A percentile compares a stretch with the other conserved stretches of the same genome.
These are phyloP conservation scores for Apamea crenata DNA, from an alignment of 2,888 invertebrate genomes.

Conservation along the genomic window DNA sequence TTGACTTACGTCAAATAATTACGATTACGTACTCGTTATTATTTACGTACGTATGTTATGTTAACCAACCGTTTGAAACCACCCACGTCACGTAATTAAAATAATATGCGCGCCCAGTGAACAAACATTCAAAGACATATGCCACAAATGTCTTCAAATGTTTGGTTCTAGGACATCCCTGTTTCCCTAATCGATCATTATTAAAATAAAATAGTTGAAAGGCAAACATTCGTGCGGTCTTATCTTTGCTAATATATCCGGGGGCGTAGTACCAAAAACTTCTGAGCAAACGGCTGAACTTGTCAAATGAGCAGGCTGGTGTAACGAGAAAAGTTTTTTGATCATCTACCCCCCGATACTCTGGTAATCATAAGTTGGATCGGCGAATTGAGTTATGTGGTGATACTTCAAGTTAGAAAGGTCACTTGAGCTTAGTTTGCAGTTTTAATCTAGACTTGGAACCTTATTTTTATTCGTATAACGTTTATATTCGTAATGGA, in stretches of 20 bases:
- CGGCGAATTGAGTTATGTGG: constrained; percentile 73
- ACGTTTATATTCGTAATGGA: neutral
- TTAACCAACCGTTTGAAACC: no score
- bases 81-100: neutral
- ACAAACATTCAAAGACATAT: neutral
- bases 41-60: no score
- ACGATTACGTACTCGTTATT: no score
- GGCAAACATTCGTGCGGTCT: constrained; percentile 42
- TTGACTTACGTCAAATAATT: no score
- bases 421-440: constrained; percentile 49
- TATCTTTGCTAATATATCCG: constrained; percentile 67
- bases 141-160: neutral
- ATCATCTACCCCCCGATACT: constrained; percentile 75
- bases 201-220: constrained; percentile 62
- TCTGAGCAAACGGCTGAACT: constrained; percentile 73
- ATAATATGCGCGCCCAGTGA: neutral
- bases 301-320: constrained; percentile 80
- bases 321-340: constrained; percentile 87
- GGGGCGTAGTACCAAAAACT: constrained; percentile 69
- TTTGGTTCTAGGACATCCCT: neutral
- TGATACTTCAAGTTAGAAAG: constrained; percentile 55
- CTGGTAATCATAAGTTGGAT: constrained; percentile 78
- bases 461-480: constrained; percentile 2
- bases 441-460: constrained; percentile 54
- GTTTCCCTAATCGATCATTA: constrained; percentile 11